Evolutionary conservation across 2,888 invertebrate species (phyloP).

Genomic region (Tipula unca): DNA sequence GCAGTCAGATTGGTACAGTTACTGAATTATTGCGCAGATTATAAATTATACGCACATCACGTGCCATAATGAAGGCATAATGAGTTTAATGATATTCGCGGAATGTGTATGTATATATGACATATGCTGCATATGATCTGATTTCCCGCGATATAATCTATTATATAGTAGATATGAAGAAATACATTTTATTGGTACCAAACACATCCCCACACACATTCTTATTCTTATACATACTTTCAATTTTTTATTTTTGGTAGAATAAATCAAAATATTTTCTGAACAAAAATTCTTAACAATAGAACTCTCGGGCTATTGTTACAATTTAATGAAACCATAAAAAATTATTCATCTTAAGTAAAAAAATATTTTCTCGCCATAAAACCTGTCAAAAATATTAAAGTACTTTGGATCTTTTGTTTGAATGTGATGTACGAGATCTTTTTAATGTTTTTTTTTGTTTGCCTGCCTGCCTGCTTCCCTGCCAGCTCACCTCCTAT

Average conservation of each 20-base stretch:
- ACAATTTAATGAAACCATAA: constrained; percentile 2
- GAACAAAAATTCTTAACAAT: not conserved
- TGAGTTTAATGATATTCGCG: too few relatives aligned
- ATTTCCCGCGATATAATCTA: too few relatives aligned
- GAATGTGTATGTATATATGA: too few relatives aligned
- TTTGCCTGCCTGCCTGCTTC: not conserved
- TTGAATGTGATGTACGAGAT: not conserved
- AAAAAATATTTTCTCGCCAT: not conserved
- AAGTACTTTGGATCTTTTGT: constrained; percentile 8
- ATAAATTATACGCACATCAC: too few relatives aligned
- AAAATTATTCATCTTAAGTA: not conserved
- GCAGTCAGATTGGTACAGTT: too few relatives aligned
- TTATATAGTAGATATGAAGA: too few relatives aligned
- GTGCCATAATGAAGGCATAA: too few relatives aligned
- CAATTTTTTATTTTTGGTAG: not conserved
- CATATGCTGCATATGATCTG: too few relatives aligned
- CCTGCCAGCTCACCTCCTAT: not conserved
- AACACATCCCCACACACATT: too few relatives aligned
- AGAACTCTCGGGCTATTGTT: constrained; percentile 2
- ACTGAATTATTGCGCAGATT: too few relatives aligned
- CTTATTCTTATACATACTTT: too few relatives aligned
- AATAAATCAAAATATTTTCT: not conserved
- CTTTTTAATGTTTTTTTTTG: not conserved
- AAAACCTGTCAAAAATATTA: constrained; percentile 8
- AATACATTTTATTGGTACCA: too few relatives aligned